These are phyloP conservation scores for Elysia chlorotica DNA, from an alignment of 1,140 invertebrate genomes.

Conservation along the genomic window DNA sequence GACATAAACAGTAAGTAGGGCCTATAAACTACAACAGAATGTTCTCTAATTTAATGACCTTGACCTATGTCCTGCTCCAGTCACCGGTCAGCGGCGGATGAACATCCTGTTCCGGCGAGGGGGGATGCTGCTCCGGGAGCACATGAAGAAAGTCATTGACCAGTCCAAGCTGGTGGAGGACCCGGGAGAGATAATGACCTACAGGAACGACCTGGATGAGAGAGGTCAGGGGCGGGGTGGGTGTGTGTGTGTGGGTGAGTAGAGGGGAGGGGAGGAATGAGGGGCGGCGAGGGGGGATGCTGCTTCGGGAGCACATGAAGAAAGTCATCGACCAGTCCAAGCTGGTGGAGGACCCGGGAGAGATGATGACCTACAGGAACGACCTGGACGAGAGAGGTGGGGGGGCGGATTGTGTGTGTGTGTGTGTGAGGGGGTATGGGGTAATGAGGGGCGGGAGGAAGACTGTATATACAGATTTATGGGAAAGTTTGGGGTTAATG, in stretches of 20 bases:
- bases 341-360: slow-evolving; percentile 32
- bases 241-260: too few species aligned
- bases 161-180: slow-evolving; percentile 32
- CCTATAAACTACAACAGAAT: too few species aligned
- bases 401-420: too few species aligned
- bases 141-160: slow-evolving; percentile 37
- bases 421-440: too few species aligned
- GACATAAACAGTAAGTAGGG: too few species aligned
- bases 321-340: slow-evolving; percentile 49
- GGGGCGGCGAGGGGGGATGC: slow-evolving; percentile 53
- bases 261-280: too few species aligned
- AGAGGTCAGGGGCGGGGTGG: slow-evolving; percentile 35
- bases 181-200: background rate
- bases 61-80: slow-evolving; percentile 37
- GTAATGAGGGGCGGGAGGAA: too few species aligned
- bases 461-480: too few species aligned
- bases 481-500: too few species aligned
- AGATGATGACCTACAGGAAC: slow-evolving; percentile 37
- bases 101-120: slow-evolving; percentile 47
- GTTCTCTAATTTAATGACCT: too few species aligned
- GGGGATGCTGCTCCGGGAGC: slow-evolving; percentile 32
- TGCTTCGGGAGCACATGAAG: slow-evolving; percentile 55
- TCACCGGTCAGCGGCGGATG: slow-evolving; percentile 39
- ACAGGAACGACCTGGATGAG: slow-evolving; percentile 49
- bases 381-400: slow-evolving; percentile 54